Base-by-base conservation (phyloP, 1,140 invertebrate species). In the Microplitis demolitor region DNA sequence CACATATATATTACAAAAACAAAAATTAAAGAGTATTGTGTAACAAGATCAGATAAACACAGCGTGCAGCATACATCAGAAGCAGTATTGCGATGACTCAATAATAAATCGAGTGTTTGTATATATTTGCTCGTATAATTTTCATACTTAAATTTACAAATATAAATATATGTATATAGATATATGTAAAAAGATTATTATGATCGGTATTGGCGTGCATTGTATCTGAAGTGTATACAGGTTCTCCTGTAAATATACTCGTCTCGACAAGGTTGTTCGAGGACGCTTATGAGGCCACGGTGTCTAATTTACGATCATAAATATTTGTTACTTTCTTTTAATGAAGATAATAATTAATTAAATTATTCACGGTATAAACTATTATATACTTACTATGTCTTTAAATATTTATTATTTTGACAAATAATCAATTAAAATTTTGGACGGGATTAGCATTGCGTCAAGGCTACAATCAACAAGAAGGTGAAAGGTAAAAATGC, bases 201-300 rank as follows among this genome's bases (percentile, higher is more conserved):
- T 58, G 56, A 45, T 62, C 39, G 24, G 6, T 51, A 67, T 50
- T 58, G 14, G 31, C 16, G 45, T 62, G 68, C 60, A 50, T 69
- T 60, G 53, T 35, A 68, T 31, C 54, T 45, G 5, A 11, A 51
- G 51, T 34, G 14, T 53, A 33, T 24, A 37, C 66, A 51, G 51
- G 54, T 68, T 56, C 66, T 54, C 33, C 9, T 9, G 6, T 14
- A 53, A 60, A 62, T 33, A 69, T 62, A 69, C 16, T 54, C 60
- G 58, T 58, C n/a, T 24, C 61, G 72, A 66, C 72, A 72, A 72
- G 71, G 63, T 62, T 66, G 54, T 72, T 72, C 63, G 63, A 72
- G 71, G 64, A 34, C 53, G 70, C 39, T 45, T 62, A 13, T 34
- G 34, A 31, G 9, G 4, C 53, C 34, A 13, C 39, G 34, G 13